Percentiles rank a stretch among this genome's conserved stretches.
phyloP scores from a whole-genome alignment of 1,140 invertebrate species.

The Metopolophium dirhodum region DNA sequence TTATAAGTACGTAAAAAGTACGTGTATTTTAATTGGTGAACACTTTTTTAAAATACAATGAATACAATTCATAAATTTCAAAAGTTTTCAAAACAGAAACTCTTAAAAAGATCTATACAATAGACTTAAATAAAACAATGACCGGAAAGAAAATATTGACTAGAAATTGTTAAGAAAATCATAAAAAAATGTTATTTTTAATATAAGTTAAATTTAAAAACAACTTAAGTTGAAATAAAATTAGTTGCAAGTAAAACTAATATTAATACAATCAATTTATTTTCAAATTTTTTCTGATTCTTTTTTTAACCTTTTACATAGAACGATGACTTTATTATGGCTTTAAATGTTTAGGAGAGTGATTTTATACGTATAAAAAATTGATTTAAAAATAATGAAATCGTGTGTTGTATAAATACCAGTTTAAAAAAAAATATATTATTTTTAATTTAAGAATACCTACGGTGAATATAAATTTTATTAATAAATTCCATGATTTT shows the following conservation, averaged over 20 bases:
- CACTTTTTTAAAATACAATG: background rate
- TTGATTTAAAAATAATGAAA: background rate
- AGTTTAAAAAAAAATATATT: background rate
- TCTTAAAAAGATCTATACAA: background rate
- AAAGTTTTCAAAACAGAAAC: conserved; percentile 17
- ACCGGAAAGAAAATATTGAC: background rate
- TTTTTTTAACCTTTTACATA: background rate
- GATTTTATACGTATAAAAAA: background rate
- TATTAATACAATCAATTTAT: background rate
- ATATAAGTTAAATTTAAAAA: background rate
- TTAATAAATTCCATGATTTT: no score
- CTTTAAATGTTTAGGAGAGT: background rate
- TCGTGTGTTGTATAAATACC: background rate
- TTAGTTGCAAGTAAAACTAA: background rate
- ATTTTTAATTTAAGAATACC: background rate
- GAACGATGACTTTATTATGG: background rate
- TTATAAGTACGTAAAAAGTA: background rate
- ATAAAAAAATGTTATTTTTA: background rate
- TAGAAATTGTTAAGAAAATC: background rate
- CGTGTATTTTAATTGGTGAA: background rate
- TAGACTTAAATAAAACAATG: background rate
- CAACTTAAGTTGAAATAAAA: background rate
- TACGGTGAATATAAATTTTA: background rate
- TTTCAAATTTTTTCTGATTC: background rate
- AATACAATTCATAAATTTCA: background rate